phyloP scores from a whole-genome alignment of 2,888 invertebrate genomes.

The Punctoribates punctum region DNA sequence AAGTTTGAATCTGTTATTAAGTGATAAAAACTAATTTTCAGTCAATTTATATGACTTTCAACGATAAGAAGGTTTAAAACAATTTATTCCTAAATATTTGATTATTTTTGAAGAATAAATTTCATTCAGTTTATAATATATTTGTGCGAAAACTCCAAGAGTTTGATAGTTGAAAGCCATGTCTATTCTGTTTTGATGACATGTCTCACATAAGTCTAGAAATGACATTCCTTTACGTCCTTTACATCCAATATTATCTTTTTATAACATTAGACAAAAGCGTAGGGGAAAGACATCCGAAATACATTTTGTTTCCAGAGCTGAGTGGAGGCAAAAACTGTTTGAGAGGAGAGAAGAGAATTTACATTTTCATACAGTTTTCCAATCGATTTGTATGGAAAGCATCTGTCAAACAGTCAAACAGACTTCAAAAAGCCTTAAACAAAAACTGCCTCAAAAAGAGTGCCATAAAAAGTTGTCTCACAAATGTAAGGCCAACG shows the following conservation, averaged over 20 bases:
- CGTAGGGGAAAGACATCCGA: not conserved
- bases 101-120: not conserved
- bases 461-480: slow-evolving; percentile 11
- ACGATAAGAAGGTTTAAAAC: no score
- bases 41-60: no score
- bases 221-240: not conserved
- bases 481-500: not conserved
- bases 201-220: slow-evolving; percentile 1
- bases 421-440: slow-evolving; percentile 25
- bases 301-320: no score
- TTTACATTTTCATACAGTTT: slow-evolving; percentile 29
- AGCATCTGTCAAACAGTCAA: no score
- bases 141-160: not conserved
- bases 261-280: not conserved
- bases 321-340: not conserved
- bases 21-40: no score
- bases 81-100: no score
- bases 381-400: not conserved
- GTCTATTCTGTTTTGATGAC: not conserved
- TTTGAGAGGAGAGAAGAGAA: not conserved
- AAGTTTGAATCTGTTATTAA: no score
- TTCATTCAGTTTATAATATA: not conserved
- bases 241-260: not conserved
- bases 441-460: slow-evolving; percentile 14
- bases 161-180: not conserved